Conservation (phyloP, 2,888 invertebrate species). For the Tetragnatha montana region DNA sequence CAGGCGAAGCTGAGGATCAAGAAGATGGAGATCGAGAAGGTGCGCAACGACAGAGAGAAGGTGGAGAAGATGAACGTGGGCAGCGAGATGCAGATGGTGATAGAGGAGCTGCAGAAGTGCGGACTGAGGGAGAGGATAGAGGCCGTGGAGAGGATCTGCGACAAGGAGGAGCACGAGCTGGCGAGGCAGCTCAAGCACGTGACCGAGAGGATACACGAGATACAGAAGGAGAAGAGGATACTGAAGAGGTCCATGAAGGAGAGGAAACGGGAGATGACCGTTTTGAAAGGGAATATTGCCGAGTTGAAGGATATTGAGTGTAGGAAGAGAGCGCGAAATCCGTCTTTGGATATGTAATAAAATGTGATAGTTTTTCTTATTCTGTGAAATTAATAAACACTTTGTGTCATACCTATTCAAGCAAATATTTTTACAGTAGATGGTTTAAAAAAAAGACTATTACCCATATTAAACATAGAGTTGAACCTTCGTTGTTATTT, state of each 20-base stretch:
- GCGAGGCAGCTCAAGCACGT: slow-evolving; percentile 31
- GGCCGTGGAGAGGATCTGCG: slow-evolving; percentile 26
- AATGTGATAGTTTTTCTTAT: no score
- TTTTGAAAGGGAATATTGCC: slow-evolving; percentile 40
- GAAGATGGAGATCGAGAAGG: slow-evolving; percentile 8
- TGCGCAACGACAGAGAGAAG: slow-evolving; percentile 9
- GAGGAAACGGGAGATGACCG: slow-evolving; percentile 42
- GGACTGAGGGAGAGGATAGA: slow-evolving; percentile 20
- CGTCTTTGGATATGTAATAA: no score
- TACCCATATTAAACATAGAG: no score
- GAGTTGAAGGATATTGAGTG: no score
- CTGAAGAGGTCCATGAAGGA: slow-evolving; percentile 38
- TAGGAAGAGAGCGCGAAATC: no score
- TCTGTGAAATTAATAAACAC: no score
- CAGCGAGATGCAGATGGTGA: slow-evolving; percentile 34
- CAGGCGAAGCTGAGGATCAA: not conserved
- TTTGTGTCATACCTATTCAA: no score
- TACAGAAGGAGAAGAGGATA: slow-evolving; percentile 23
- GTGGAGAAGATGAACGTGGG: slow-evolving; percentile 19
- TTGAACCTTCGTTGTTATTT: no score
- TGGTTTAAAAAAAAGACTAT: no score
- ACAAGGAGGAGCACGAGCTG: slow-evolving; percentile 38
- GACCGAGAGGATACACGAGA: not conserved
- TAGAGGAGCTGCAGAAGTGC: slow-evolving; percentile 36
- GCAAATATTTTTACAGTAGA: no score